Percentiles rank a stretch among this genome's conserved stretches.
These are phyloP conservation scores for Kradibia gibbosae DNA, from an alignment of 1,140 invertebrate genomes.

Conservation along the genomic window DNA sequence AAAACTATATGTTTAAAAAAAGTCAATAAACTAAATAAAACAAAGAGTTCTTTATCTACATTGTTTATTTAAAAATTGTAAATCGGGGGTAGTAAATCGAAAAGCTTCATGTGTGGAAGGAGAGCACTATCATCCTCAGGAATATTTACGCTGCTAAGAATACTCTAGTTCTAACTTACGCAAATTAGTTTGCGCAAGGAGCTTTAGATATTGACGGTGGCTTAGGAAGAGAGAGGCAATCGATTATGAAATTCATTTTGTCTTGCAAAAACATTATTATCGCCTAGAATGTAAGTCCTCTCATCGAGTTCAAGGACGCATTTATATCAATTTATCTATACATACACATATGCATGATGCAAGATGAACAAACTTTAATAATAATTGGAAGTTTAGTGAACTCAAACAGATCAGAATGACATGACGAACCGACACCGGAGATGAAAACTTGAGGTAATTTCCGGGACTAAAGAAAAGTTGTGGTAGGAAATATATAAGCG, in stretches of 20 bases:
- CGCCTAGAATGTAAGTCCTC: conserved; percentile 29
- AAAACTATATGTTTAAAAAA: too few relatives aligned
- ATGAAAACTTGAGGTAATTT: conserved; percentile 50
- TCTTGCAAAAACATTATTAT: conserved; percentile 41
- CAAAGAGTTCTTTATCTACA: too few relatives aligned
- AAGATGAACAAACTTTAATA: conserved; percentile 46
- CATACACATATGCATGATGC: conserved; percentile 10
- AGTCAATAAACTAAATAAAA: too few relatives aligned
- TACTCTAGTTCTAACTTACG: not conserved
- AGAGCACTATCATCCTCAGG: not conserved
- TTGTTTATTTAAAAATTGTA: not conserved
- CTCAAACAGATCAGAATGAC: not conserved
- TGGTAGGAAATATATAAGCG: not conserved
- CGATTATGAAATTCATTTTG: conserved; percentile 32
- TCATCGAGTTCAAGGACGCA: not conserved
- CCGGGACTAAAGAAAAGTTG: conserved; percentile 3
- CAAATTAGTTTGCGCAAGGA: conserved; percentile 36
- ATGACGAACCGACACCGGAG: conserved; percentile 35
- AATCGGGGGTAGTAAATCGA: not conserved
- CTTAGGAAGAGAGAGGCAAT: not conserved
- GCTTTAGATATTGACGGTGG: not conserved
- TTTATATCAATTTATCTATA: too few relatives aligned
- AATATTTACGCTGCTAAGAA: not conserved
- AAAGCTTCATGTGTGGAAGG: not conserved
- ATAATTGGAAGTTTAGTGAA: conserved; percentile 35